Evolutionary conservation across 1,140 invertebrate genomes (phyloP), one percentile per base, ranked within the genome.

Genomic region (Agrypnia vestita): DNA sequence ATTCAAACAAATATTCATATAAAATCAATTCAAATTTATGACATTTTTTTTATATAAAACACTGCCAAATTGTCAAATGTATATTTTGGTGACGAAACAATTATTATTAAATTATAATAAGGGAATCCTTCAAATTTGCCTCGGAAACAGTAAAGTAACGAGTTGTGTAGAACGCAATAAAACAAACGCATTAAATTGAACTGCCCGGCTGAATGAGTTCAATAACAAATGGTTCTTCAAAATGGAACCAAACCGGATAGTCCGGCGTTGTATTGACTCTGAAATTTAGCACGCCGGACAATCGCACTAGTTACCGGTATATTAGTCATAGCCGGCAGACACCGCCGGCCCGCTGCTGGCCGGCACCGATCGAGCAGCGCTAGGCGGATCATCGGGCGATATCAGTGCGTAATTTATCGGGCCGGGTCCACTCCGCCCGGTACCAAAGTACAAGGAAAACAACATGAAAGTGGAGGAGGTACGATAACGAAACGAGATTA

Each of bases 281-380:
- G 62, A 69, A 80, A 69, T 62, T 73, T 35, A 47, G 67, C 72
- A 72, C 67, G 46, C 17, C 21, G 59, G 51, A 46, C 51, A 64
- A 64, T 47, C 7, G 43, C 8, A 62, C 15, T 47, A 74, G 69
- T 73, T 72, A 79, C 59, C 46, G 61, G 64, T 59, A n/a, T 71
- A 71, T 71, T 71, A 71, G 67, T 71, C 67, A 71, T 51, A 71
- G 17, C 11, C 13, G 9, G 15, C 13, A 67, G 17, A 46, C 35
- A 19, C 25, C 10, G 35, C 9, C 12, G 43, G 44, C n/a, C 15
- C n/a, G 17, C 15, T 49, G 67, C 49, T 46, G 9, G 13, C 62
- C 25, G 62, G 46, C 47, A 71, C 49, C 44, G 44, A 53, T 51
- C 21, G 67, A 25, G 11, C 46, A 71, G 21, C 49, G 46, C 11